Evolutionary conservation across 2,797 vertebrate genomes (phyloP), one percentile per base, ranked within the genome.

Genomic region (Micromesistius poutassou): DNA sequence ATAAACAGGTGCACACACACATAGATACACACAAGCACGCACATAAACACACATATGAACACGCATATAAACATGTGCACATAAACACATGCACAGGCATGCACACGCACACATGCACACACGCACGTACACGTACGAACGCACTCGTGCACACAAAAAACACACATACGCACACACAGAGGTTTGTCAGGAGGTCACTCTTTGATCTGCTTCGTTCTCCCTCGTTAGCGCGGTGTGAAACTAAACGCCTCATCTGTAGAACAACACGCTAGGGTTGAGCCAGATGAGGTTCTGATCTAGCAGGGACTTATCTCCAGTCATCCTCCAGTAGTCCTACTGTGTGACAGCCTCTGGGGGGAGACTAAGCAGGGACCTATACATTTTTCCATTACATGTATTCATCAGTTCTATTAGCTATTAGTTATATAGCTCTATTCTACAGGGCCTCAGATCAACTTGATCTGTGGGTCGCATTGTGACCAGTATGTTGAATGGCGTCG

Each of bases 381-480:
- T 10, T n/a, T 12, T 30, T n/a, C n/a, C n/a, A 10, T 66, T 28
- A n/a, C n/a, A 68, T 68, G 8, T 3, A 30, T 68, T 68, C n/a
- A 28, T 68, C 8, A 9, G 22, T 25, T n/a, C 7, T 22, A n/a
- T n/a, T n/a, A n/a, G n/a, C n/a, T n/a, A n/a, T n/a, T n/a, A n/a
- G n/a, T n/a, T n/a, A 68, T 28, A 28, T 3, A 7, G 8, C 8
- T n/a, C 55, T 5, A n/a, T 62, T n/a, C 1, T 62, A 62, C n/a
- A 28, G 25, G 40, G 13, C 6, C 4, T 80, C 84, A 87, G 30
- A 38, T 4, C 80, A 89, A 87, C 4, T 0, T 2, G 5, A 55
- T 40, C 72, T 74, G 73, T 50, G 12, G 38, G 12, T 8, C 3
- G 8, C 38, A 6, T 62, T 68, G 62, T 14, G 30, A 1, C 4